Percentiles rank a stretch among this genome's conserved stretches.
Conservation (phyloP, 1,140 invertebrate genomes). For the Laupala kohalensis region DNA sequence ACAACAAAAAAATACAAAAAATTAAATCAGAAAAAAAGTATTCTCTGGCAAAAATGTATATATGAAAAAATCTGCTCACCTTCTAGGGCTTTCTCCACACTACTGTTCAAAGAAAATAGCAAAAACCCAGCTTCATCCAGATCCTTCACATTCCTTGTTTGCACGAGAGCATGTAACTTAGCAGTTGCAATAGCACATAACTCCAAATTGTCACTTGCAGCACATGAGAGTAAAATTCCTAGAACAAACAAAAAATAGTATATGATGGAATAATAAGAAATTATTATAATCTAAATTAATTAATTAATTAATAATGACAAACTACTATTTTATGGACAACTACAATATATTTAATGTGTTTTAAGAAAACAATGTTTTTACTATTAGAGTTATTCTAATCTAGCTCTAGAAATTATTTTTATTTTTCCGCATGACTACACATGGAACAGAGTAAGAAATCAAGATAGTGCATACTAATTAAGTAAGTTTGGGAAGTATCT, state of each 20-base stretch:
- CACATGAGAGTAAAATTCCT: constrained; percentile 39
- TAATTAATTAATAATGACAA: too few species aligned
- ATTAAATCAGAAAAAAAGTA: background rate
- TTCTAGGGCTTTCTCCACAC: constrained; percentile 29
- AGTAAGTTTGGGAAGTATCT: background rate
- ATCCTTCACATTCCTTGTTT: constrained; percentile 37
- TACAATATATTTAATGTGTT: too few species aligned
- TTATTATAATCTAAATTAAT: too few species aligned
- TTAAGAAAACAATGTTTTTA: too few species aligned
- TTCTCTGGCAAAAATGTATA: background rate
- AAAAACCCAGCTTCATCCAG: constrained; percentile 40
- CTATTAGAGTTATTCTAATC: too few species aligned
- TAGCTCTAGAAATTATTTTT: too few species aligned
- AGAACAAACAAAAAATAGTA: constrained; percentile 18
- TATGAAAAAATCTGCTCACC: constrained; percentile 20
- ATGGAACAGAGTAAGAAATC: too few species aligned
- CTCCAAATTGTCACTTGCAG: constrained; percentile 36
- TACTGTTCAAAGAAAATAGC: constrained; percentile 30
- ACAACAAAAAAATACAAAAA: background rate
- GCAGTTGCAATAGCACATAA: constrained; percentile 45
- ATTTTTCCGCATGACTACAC: too few species aligned
- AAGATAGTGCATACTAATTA: too few species aligned
- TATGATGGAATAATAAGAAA: too few species aligned
- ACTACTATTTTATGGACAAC: too few species aligned
- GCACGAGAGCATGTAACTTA: constrained; percentile 42